Evolutionary conservation across 2,797 vertebrate genomes (phyloP), one percentile per base, ranked within the genome.

Genomic region (Ctenopoma kingsleyae): DNA sequence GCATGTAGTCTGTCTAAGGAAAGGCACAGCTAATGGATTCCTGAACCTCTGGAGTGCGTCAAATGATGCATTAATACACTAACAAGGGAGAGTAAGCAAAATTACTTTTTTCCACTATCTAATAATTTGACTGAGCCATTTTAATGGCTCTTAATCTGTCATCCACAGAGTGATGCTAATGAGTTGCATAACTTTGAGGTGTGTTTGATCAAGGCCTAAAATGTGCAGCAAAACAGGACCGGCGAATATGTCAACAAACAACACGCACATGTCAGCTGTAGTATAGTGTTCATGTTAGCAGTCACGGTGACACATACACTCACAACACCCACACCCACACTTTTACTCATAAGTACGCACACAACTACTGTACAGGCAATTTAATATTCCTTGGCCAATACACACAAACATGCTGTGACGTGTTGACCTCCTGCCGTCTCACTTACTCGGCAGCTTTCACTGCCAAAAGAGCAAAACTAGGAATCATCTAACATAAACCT

Each of bases 221-320:
- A 74, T 27, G 6, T 6, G 25, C 27, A 63, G 74, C 43, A 57
- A 89, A 90, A 87, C 72, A 78, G 32, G 35, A 70, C 69, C 19
- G 53, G 78, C 52, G 12, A 82, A 90, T 80, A 80, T 91, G 89
- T 90, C 87, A 92, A 91, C 90, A 92, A 89, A 88, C 81, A 79
- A 69, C 59, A 62, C 64, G 81, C 87, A 85, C 84, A 87, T 87
- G 87, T 74, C 86, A 79, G 83, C 67, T 55, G 74, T 81, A 85
- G 80, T 76, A 81, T 57, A 32, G 36, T 64, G 44, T 72, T 59
- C 12, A 23, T 32, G 7, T 76, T 66, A 50, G 67, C 40, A 76
- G 62, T 30, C 25, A 16, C 1, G 2, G 46, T 83, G 78, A 87
- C 72, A 51, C 79, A 83, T 65, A 40, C 62, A 57, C 60, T 60